These are phyloP conservation scores for Hydrophis major DNA, from an alignment of 2,797 vertebrate species.

Conservation along the genomic window DNA sequence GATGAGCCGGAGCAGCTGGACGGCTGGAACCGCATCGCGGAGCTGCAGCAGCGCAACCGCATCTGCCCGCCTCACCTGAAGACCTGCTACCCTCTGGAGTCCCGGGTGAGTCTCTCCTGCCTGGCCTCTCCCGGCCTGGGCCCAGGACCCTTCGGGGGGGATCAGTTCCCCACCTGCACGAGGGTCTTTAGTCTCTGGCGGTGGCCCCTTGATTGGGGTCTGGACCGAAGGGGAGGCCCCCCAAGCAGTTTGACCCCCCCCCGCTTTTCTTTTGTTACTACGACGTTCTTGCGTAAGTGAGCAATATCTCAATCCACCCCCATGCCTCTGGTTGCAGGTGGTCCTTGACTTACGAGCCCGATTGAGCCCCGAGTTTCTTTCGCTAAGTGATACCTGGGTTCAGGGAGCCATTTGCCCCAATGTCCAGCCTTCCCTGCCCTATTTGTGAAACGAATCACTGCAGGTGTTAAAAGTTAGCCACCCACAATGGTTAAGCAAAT, in stretches of 20 bases:
- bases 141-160: background rate
- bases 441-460: background rate
- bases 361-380: background rate
- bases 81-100: conserved; percentile 90
- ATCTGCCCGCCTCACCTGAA: conserved; percentile 87
- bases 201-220: too few relatives aligned
- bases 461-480: background rate
- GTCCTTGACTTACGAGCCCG: background rate
- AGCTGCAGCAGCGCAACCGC: conserved; percentile 88
- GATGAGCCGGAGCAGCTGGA: conserved; percentile 86
- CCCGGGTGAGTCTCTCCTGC: conserved; percentile 70
- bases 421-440: background rate
- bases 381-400: background rate
- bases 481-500: background rate
- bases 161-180: too few relatives aligned
- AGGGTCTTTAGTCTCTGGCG: too few relatives aligned
- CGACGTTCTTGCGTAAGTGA: rapidly evolving
- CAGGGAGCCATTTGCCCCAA: background rate
- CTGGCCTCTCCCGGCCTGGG: background rate
- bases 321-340: background rate
- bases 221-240: too few relatives aligned
- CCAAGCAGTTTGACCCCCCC: background rate
- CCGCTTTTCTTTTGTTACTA: background rate
- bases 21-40: conserved; percentile 89
- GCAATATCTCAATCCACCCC: rapidly evolving